Evolutionary conservation across 2,113 vertebrate genomes (phyloP).

Genomic region (Strigops habroptila): DNA sequence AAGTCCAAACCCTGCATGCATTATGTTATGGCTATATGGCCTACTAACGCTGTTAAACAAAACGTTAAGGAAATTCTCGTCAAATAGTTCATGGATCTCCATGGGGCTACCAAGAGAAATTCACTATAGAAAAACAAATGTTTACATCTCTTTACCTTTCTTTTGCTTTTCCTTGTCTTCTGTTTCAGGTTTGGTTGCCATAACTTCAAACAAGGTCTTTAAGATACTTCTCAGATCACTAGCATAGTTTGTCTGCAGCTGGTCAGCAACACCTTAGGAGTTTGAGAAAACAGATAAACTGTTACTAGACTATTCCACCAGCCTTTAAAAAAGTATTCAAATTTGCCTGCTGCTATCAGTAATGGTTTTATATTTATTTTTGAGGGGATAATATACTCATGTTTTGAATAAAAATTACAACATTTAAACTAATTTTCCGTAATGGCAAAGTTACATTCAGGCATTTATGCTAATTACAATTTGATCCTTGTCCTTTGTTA

Average conservation of each 20-base stretch:
- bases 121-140: not conserved
- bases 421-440: not conserved
- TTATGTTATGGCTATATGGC: not conserved
- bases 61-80: not conserved
- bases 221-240: conserved; percentile 95
- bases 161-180: conserved; percentile 85
- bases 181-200: conserved; percentile 92
- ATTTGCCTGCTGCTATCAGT: not conserved
- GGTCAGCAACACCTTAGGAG: conserved; percentile 92
- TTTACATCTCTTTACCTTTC: conserved; percentile 76
- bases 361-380: not conserved
- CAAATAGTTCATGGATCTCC: not conserved
- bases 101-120: not conserved
- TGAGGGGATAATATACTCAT: not conserved
- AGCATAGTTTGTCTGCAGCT: conserved; percentile 97
- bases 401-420: not conserved
- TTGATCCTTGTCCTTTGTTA: not conserved
- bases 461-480: not conserved
- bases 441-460: not conserved
- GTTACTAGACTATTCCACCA: not conserved
- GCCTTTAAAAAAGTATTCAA: not conserved
- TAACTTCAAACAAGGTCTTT: conserved; percentile 97
- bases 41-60: not conserved
- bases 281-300: not conserved
- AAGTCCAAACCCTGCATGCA: not conserved